Conservation (phyloP, 1,140 invertebrate species). For the Penaeus chinensis region DNA sequence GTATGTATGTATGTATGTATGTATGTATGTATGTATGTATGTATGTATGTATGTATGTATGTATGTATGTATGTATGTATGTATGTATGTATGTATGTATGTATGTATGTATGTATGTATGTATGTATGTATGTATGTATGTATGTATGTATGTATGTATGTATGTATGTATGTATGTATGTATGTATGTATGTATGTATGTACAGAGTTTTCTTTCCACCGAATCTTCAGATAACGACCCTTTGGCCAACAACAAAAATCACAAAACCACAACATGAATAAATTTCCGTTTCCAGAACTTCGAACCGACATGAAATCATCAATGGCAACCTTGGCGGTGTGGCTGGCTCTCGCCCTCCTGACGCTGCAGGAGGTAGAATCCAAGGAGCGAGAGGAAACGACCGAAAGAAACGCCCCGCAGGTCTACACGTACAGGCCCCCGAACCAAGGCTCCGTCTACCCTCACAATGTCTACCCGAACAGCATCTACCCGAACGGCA, state of each 20-base stretch:
- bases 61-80: not conserved
- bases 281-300: no score
- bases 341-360: not conserved
- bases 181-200: no score
- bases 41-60: not conserved
- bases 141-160: no score
- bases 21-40: not conserved
- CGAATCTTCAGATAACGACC: no score
- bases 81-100: not conserved
- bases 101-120: not conserved
- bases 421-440: constrained; percentile 27
- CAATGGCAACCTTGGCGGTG: not conserved
- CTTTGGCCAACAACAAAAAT: no score
- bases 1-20: not conserved
- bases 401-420: constrained; percentile 31
- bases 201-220: no score
- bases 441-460: not conserved
- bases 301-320: not conserved
- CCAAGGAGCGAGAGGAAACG: constrained; percentile 32
- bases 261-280: no score
- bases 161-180: no score
- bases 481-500: not conserved
- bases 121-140: no score
- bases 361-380: not conserved
- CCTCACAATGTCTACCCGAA: not conserved